These are phyloP conservation scores for Brachypalpus laphriformis DNA, from an alignment of 2,888 invertebrate species.

Conservation along the genomic window DNA sequence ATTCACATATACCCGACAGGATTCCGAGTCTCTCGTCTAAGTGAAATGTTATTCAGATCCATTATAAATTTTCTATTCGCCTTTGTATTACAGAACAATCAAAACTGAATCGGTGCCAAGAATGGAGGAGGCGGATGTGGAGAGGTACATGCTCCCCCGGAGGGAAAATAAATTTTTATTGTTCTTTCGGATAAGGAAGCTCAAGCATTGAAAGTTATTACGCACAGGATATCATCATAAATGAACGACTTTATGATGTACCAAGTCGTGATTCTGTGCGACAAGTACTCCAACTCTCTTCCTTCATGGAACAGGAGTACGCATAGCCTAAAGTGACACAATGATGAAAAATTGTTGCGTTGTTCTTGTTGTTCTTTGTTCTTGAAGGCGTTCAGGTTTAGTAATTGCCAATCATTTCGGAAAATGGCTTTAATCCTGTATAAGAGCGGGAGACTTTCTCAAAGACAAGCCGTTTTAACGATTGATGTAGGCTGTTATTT, in stretches of 20 bases:
- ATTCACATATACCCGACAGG: not conserved
- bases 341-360: not conserved
- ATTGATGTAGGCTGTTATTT: not conserved
- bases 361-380: conserved; percentile 5
- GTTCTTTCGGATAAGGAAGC: not conserved
- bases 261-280: conserved; percentile 18
- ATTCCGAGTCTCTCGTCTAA: not conserved
- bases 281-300: not conserved
- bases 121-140: not conserved
- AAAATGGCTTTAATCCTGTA: conserved; percentile 19
- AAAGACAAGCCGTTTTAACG: conserved; percentile 6
- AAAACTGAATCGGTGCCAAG: not conserved
- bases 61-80: not conserved
- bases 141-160: not conserved
- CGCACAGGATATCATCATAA: conserved; percentile 41
- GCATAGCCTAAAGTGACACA: not conserved
- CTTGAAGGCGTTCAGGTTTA: conserved; percentile 21
- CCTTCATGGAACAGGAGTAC: not conserved
- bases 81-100: not conserved
- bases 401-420: conserved; percentile 41
- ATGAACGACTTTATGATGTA: conserved; percentile 21
- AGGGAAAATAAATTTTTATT: conserved; percentile 3
- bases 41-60: not conserved
- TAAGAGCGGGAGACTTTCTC: not conserved
- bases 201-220: conserved; percentile 17